Conservation (phyloP, 2,113 vertebrate genomes). For the Tragulus kanchil region DNA sequence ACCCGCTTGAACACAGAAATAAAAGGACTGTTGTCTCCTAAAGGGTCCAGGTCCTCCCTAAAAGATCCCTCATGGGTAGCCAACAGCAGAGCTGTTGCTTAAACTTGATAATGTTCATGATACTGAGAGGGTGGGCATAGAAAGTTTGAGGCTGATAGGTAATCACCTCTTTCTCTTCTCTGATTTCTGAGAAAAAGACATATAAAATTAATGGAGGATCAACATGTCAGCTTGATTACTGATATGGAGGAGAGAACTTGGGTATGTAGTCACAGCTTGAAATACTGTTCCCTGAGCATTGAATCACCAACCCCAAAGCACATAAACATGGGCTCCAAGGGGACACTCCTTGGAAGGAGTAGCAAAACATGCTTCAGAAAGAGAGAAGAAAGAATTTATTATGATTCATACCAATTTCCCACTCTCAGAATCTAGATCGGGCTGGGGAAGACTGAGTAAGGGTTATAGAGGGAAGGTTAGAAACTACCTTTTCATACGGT, state of each 20-base stretch:
- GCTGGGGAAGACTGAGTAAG: background rate
- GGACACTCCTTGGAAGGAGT: background rate
- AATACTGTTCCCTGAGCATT: background rate
- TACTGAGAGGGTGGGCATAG: background rate
- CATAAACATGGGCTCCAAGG: background rate
- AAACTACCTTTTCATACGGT: background rate
- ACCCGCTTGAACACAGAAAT: background rate
- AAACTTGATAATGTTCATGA: background rate
- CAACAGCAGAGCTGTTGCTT: background rate
- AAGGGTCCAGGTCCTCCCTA: background rate
- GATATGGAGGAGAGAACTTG: background rate
- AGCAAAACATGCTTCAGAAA: background rate
- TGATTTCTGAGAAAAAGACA: slow-evolving; percentile 31
- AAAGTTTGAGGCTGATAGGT: slow-evolving; percentile 3
- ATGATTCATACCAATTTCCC: background rate
- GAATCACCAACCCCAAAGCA: background rate
- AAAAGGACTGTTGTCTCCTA: background rate
- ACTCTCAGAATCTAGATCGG: background rate
- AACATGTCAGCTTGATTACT: background rate
- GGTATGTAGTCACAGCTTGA: background rate
- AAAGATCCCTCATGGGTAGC: background rate
- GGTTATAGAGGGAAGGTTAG: background rate
- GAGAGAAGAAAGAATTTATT: background rate
- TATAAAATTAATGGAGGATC: background rate
- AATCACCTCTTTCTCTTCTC: background rate